Base-by-base conservation (phyloP, 2,888 invertebrate species). In the Falcaria lacertinaria region DNA sequence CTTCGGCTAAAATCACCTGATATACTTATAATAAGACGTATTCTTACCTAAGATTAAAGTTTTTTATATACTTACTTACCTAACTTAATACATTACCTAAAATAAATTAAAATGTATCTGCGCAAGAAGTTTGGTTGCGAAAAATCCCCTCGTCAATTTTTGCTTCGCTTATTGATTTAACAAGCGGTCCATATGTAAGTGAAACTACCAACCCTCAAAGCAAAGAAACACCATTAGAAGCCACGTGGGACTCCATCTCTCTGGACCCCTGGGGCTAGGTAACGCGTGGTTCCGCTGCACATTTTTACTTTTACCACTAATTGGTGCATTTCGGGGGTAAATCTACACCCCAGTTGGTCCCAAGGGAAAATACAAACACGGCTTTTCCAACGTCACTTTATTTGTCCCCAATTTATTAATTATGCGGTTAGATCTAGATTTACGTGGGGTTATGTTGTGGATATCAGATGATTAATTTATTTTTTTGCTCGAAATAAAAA, bases 271-370 rank as follows among this genome's bases (percentile, higher is more conserved):
- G 69, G 73, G 78, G 76, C 63, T 56, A 64, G 71, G 71, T 84
- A 80, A 79, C 75, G 80, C 74, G 78, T 78, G 78, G 86, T 88
- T 85, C 86, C 82, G 80, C 77, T 81, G 84, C 84, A 80, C 79
- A 84, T 82, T 86, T 82, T 86, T 88, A 85, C 80, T 86, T 85
- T 68, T 74, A 72, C 88, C 86, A 80, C 87, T 88, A 89, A 88
- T 89, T 87, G 87, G 86, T 78, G 80, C 85, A 80, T 80, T 83
- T 78, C 52, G 79, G 74, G 80, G 78, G 74, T 68, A 63, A 66
- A 60, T 58, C 64, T 72, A 74, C 73, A 74, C 83, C 83, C 80
- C 71, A 67, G 57, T 42, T 41, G 36, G 60, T 74, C 85, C 64
- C 82, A 32, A 45, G 80, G 74, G 87, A 78, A 59, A 54, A 58